Evolutionary conservation across 2,797 vertebrate genomes (phyloP).

Genomic region (Salmo trutta): DNA sequence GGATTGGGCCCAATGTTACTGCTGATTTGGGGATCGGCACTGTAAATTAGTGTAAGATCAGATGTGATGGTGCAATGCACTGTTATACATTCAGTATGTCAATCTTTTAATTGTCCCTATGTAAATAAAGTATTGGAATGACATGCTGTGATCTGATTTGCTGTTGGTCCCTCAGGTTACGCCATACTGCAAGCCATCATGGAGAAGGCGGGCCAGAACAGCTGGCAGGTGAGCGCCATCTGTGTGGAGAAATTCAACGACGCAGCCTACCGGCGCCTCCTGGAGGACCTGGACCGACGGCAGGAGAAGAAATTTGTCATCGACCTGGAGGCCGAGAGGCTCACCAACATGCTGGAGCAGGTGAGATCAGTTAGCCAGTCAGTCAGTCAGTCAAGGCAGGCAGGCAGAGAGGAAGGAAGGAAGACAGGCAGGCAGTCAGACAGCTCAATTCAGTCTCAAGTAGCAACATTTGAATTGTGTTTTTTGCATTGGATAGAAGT

Average conservation of each 20-base stretch:
- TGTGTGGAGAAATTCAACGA: constrained; percentile 99
- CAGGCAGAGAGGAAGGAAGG: no score
- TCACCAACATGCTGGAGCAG: constrained; percentile 98
- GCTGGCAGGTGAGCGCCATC: constrained; percentile 99
- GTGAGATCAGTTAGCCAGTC: constrained; percentile 69
- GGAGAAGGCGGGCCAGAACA: constrained; percentile 98
- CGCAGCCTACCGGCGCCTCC: constrained; percentile 91
- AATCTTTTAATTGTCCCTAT: no score
- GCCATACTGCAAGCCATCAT: constrained; percentile 99
- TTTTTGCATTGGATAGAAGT: no score
- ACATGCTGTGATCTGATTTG: neutral
- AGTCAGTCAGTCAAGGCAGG: neutral
- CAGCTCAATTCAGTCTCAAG: no score
- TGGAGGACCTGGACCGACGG: constrained; percentile 95
- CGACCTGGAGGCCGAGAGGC: constrained; percentile 95
- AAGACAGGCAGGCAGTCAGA: no score
- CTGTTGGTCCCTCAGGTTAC: constrained; percentile 80
- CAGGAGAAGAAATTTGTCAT: constrained; percentile 99
- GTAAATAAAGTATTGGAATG: no score
- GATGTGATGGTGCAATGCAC: no score
- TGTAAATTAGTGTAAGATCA: no score
- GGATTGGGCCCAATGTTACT: no score
- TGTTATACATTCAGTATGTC: no score
- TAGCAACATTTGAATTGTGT: no score
- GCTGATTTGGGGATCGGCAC: no score